Evolutionary conservation across 2,888 invertebrate genomes (phyloP).

Genomic region (Diaphora mendica): DNA sequence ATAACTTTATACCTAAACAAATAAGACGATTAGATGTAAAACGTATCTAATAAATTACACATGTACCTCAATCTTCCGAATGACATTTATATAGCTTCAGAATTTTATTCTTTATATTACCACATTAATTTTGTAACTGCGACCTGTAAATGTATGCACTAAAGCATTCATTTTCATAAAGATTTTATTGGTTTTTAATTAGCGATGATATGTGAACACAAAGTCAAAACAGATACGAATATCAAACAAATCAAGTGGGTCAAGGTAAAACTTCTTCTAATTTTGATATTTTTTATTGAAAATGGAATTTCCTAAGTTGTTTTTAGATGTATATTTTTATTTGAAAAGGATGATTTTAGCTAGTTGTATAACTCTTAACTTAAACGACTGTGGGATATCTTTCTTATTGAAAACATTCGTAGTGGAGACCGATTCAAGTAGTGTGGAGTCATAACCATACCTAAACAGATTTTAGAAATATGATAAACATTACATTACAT

Average conservation of each 20-base stretch:
- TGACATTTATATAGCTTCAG: constrained; percentile 23
- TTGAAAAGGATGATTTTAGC: background rate
- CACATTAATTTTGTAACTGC: constrained; percentile 56
- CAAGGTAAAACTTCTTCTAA: constrained; percentile 68
- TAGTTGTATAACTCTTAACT: background rate
- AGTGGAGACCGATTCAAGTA: background rate
- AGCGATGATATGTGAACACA: constrained; percentile 67
- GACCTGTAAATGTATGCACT: constrained; percentile 53
- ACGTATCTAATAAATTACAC: constrained; percentile 2
- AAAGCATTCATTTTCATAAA: constrained; percentile 63
- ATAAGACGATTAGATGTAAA: background rate
- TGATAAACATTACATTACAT: background rate
- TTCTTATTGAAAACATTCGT: background rate
- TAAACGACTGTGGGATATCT: background rate
- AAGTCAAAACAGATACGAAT: constrained; percentile 39
- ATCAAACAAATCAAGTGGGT: constrained; percentile 62
- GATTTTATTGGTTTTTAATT: constrained; percentile 75
- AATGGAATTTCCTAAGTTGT: background rate
- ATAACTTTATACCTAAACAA: background rate
- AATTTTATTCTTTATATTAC: constrained; percentile 37
- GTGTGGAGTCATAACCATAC: background rate
- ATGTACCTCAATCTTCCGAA: background rate
- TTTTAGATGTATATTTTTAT: background rate
- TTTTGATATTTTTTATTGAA: background rate
- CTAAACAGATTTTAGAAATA: background rate